Evolutionary conservation across 1,140 invertebrate genomes (phyloP).

Genomic region (Brachionus koreanus): DNA sequence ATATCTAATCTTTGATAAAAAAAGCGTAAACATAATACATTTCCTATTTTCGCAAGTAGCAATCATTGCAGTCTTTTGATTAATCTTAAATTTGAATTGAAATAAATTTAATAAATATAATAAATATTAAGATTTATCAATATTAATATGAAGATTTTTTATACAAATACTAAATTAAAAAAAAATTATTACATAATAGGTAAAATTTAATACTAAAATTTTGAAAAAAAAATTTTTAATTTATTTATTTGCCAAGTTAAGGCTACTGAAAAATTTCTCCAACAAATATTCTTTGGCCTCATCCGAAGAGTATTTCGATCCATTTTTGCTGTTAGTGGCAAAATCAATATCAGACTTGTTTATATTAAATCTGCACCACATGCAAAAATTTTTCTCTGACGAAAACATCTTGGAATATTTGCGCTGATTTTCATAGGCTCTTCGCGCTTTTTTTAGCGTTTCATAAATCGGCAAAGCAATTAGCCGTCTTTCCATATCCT

Average conservation of each 20-base stretch:
- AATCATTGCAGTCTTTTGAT: too few relatives aligned
- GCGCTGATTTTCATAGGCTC: slow-evolving; percentile 15
- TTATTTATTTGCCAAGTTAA: background rate
- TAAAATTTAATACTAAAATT: background rate
- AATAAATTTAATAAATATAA: too few relatives aligned
- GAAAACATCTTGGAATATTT: slow-evolving; percentile 24
- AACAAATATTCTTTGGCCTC: slow-evolving; percentile 12
- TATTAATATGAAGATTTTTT: too few relatives aligned
- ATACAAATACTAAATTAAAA: background rate
- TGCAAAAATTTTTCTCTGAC: slow-evolving; percentile 28
- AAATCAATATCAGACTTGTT: slow-evolving; percentile 41
- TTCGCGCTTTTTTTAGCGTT: slow-evolving; percentile 23
- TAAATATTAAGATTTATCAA: too few relatives aligned
- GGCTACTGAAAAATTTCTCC: background rate
- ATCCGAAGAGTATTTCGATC: background rate
- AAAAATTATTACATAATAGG: background rate
- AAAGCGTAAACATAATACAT: too few relatives aligned
- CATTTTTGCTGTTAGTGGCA: background rate
- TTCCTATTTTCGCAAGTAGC: too few relatives aligned
- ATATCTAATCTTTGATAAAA: too few relatives aligned
- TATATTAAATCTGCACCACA: slow-evolving; percentile 35
- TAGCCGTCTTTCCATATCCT: slow-evolving; percentile 5
- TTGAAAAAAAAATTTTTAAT: background rate
- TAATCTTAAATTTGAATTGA: too few relatives aligned
- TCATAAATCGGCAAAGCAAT: slow-evolving; percentile 40